Evolutionary conservation across 1,140 invertebrate species (phyloP).

Genomic region (Drosophila aff.): DNA sequence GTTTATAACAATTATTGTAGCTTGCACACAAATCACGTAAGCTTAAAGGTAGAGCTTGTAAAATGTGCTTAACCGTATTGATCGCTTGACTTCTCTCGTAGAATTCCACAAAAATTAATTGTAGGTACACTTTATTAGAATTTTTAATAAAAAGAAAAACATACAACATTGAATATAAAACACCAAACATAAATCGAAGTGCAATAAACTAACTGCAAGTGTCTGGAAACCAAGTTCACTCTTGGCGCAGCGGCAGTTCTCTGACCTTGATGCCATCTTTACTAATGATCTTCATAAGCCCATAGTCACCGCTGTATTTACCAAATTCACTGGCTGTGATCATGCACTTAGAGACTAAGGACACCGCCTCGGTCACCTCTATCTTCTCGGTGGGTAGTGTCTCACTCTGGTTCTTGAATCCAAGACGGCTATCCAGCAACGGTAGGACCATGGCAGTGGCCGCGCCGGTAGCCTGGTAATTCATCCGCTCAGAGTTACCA

Average conservation of each 20-base stretch:
- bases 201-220: not conserved
- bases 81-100: too few species aligned
- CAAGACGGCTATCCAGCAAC: slow-evolving; percentile 95
- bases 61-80: too few species aligned
- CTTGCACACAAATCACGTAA: not conserved
- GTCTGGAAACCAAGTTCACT: slow-evolving; percentile 87
- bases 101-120: too few species aligned
- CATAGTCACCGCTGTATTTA: slow-evolving; percentile 97
- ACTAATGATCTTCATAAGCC: slow-evolving; percentile 95
- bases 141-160: not conserved
- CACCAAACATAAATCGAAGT: not conserved
- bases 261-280: slow-evolving; percentile 93
- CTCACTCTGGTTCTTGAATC: slow-evolving; percentile 94
- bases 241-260: slow-evolving; percentile 90
- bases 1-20: too few species aligned
- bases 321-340: slow-evolving; percentile 98
- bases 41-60: too few species aligned
- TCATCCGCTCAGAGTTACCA: slow-evolving; percentile 94
- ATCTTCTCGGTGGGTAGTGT: slow-evolving; percentile 86
- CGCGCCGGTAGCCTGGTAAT: slow-evolving; percentile 94
- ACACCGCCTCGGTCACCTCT: slow-evolving; percentile 90
- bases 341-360: slow-evolving; percentile 93
- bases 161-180: not conserved
- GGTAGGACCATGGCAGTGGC: slow-evolving; percentile 92
- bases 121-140: not conserved